Conservation (phyloP, 2,888 invertebrate species). For the Tetranychus piercei region DNA sequence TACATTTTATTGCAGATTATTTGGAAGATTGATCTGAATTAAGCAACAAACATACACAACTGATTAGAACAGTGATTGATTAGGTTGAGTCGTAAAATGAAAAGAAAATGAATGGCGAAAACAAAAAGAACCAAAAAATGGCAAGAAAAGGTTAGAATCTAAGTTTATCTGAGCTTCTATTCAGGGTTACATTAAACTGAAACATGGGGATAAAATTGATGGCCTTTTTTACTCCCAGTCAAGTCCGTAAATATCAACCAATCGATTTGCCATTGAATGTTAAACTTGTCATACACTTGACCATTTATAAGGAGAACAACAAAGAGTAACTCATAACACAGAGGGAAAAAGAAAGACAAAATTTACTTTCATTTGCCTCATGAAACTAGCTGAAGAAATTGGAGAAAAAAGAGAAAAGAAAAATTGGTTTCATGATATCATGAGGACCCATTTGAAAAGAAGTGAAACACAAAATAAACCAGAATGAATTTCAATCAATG, state of each 20-base stretch:
- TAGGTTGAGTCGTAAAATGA: neutral
- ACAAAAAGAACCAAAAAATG: neutral
- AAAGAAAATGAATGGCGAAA: neutral
- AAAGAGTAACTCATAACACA: too few species aligned
- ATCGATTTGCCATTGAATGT: constrained; percentile 16
- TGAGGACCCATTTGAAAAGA: too few species aligned
- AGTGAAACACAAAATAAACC: too few species aligned
- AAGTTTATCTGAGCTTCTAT: neutral
- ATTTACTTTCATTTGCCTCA: too few species aligned
- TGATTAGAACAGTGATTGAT: neutral
- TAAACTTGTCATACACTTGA: constrained; percentile 5
- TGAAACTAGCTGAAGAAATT: too few species aligned
- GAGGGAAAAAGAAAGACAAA: too few species aligned
- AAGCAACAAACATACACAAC: neutral
- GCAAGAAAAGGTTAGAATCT: neutral
- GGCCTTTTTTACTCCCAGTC: neutral
- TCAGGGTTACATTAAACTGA: neutral
- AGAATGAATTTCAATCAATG: too few species aligned
- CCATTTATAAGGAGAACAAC: neutral
- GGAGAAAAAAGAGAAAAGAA: too few species aligned
- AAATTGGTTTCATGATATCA: too few species aligned
- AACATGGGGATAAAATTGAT: neutral
- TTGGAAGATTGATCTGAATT: neutral
- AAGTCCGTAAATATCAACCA: neutral
- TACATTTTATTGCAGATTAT: neutral